Percentiles rank a stretch among this genome's conserved stretches.
Conservation (phyloP, 2,888 invertebrate genomes). For the Pyrrhosoma nymphula region DNA sequence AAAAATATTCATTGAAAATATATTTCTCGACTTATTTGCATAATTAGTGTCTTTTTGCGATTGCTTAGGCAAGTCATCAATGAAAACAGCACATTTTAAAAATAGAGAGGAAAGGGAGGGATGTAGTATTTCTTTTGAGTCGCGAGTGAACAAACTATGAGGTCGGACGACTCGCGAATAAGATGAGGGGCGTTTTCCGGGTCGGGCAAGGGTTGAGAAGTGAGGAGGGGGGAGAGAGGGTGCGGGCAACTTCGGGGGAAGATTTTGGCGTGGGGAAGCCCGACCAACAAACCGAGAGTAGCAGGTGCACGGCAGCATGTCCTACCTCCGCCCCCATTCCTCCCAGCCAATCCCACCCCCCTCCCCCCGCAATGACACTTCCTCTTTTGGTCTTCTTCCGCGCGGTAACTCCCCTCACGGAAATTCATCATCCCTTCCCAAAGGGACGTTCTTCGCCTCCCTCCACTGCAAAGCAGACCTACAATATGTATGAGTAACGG, state of each 20-base stretch:
- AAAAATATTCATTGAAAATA: too few relatives aligned
- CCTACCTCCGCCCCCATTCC: background rate
- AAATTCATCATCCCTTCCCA: background rate
- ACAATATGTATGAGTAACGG: too few relatives aligned
- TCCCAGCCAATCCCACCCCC: background rate
- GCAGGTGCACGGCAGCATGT: background rate
- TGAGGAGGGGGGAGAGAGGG: background rate
- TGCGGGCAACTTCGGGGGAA: background rate
- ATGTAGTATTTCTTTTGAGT: too few relatives aligned
- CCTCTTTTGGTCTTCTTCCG: constrained; percentile 23
- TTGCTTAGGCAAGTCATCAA: too few relatives aligned
- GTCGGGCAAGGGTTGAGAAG: background rate
- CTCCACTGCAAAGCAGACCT: background rate
- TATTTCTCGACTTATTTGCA: too few relatives aligned
- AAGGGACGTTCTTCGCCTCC: background rate
- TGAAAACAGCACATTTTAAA: too few relatives aligned
- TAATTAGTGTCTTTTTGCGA: too few relatives aligned
- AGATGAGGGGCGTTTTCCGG: background rate
- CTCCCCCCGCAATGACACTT: background rate
- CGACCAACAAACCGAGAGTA: background rate
- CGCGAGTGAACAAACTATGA: too few relatives aligned
- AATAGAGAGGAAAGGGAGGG: too few relatives aligned
- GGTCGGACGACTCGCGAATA: background rate
- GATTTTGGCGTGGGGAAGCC: constrained; percentile 13
- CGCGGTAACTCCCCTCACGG: background rate